Base-by-base conservation (phyloP, 2,113 vertebrate genomes). In the Malurus cyaneus region DNA sequence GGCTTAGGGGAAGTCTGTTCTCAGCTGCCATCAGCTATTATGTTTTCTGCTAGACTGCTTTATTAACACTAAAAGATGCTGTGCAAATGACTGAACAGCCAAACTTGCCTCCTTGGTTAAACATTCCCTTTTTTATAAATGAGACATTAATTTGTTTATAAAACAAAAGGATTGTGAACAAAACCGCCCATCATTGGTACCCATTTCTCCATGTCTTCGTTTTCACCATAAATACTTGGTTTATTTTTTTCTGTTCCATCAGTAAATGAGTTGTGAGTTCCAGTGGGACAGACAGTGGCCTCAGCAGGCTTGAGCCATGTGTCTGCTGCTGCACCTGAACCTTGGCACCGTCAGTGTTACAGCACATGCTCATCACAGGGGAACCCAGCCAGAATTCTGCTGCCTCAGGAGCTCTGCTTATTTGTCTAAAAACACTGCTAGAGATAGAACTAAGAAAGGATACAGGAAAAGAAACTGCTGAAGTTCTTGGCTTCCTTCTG, bases 321-420 rank as follows among this genome's bases (percentile, higher is more conserved):
- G 39, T 71, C 34, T 86, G 67, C 61, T 80, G 32, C 44, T 80
- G 71, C 52, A 28, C 60, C 64, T 67, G n/a, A 74, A 13, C 61
- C 36, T 32, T 44, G 32, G 17, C 70, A 14, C 26, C 74, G 31
- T 17, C 66, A 41, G 26, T 67, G 46, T 57, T 67, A 36, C 5
- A 74, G 67, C 47, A 44, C 13, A 0, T 41, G n/a, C 25, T 49
- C 8, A 3, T 41, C 0, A 0, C 78, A 53, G 46, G 36, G 36
- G 24, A 84, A 18, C 44, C 19, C 1, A 3, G 8, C 39, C 8
- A 29, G 39, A 86, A 44, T 86, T 74, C 34, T 80, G 14, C 23
- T 72, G 39, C 64, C 61, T 49, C 28, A 0, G 6, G 31, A 19
- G 26, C 66, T 71, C 44, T 94, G 17, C 31, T 60, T 67, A 16